Conservation (phyloP, 2,113 vertebrate genomes). For the Pteropus alecto region DNA sequence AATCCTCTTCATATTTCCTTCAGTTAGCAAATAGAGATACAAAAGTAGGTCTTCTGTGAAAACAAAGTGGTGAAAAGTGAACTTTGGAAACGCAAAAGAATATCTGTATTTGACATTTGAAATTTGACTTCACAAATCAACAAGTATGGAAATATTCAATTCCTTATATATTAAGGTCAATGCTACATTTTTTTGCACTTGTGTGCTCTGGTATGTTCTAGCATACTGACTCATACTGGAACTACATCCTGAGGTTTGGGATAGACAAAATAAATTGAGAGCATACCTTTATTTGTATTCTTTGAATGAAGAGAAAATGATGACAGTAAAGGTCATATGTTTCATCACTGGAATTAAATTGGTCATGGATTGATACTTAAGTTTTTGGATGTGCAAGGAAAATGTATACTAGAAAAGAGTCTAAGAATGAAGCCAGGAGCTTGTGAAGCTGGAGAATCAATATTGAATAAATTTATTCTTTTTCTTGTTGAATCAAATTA, state of each 20-base stretch:
- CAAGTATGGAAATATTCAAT: not conserved
- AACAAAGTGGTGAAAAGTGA: not conserved
- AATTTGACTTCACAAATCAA: not conserved
- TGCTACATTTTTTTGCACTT: not conserved
- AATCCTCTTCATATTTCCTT: not conserved
- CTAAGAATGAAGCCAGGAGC: not conserved
- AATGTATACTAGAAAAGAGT: not conserved
- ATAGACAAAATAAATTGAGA: not conserved
- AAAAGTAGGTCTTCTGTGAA: not conserved
- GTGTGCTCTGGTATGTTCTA: not conserved
- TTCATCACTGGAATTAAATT: not conserved
- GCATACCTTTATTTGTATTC: not conserved
- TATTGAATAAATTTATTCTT: not conserved
- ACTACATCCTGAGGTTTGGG: not conserved
- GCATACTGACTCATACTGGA: not conserved
- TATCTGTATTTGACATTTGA: not conserved
- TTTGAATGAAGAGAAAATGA: not conserved
- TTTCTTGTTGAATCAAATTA: not conserved
- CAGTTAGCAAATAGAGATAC: not conserved
- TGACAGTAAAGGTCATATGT: not conserved
- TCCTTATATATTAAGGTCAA: not conserved
- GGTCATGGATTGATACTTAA: not conserved
- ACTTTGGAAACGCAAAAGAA: too few species aligned
- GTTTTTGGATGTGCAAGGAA: not conserved
- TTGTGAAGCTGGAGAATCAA: not conserved